phyloP scores from a whole-genome alignment of 2,797 vertebrate species.

The Pachyuromys duprasi region DNA sequence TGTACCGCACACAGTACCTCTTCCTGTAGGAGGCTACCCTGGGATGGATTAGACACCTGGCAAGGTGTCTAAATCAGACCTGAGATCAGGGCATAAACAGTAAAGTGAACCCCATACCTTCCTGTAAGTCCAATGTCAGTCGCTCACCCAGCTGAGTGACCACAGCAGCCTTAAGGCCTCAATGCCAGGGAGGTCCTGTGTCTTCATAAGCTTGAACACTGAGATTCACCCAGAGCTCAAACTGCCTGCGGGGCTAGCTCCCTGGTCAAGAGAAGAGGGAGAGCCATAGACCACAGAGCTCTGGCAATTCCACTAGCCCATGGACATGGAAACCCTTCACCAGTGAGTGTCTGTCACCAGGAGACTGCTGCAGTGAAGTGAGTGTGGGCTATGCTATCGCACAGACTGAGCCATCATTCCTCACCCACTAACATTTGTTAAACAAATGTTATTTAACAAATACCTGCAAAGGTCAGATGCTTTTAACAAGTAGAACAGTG shows the following conservation, averaged over 20 bases:
- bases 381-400: neutral
- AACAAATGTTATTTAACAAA: neutral
- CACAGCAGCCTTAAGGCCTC: neutral
- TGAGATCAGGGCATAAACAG: neutral
- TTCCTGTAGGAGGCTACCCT: neutral
- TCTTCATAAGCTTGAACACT: neutral
- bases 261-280: neutral
- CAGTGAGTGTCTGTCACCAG: neutral
- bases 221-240: neutral
- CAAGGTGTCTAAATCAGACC: neutral
- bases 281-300: neutral
- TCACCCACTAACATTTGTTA: neutral
- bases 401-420: neutral
- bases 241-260: neutral
- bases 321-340: accelerated
- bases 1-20: neutral
- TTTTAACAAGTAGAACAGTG: neutral
- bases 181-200: neutral
- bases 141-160: neutral
- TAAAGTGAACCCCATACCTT: neutral
- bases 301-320: neutral
- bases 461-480: neutral
- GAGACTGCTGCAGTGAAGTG: neutral
- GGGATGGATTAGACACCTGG: neutral
- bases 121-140: neutral